Base-by-base conservation (phyloP, 2,797 vertebrate species). In the Acipenser transmontanus region DNA sequence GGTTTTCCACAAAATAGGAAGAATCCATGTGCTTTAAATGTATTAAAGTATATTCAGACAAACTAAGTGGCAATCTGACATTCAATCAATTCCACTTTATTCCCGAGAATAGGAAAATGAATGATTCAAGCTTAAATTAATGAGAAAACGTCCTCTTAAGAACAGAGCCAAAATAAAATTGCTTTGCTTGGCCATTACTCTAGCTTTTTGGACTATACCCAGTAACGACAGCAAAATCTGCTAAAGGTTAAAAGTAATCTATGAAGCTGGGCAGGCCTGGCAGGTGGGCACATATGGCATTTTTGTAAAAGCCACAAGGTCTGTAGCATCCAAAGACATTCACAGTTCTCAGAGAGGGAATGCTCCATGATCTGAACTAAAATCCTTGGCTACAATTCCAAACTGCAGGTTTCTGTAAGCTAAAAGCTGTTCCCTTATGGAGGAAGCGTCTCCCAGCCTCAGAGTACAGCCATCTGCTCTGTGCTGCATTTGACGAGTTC, bases 101-200 rank as follows among this genome's bases (percentile, higher is more conserved):
- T 64, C 8, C 68, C 14, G 67, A 9, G 47, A 63, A 74, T 71
- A 57, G 50, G 14, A 6, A 20, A 71, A 12, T 59, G 50, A 54
- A 50, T 50, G 61, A 68, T 49, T 54, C 50, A 64, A 20, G 61
- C 66, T 71, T 47, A 74, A 70, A 47, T 63, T 74, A 68, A 68
- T 69, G 65, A 63, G 52, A 60, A 59, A 65, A 57, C 47, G 8
- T 65, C 12, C n/a, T 64, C 47, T 61, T 72, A 48, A 68, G 61
- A 51, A 66, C 47, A 64, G 50, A 66, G 7, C 11, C 56, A 47
- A 49, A 56, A 50, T 62, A 7, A 50, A 67, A 47, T 14, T 66
- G 12, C 62, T 59, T 12, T 60, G 49, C n/a, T 52, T 14, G 34
- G 34, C 34, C 4, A 34, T 34, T 34, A 34, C 2, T 34, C 34